Conservation (phyloP, 2,888 invertebrate species). For the Epinotia demarniana region DNA sequence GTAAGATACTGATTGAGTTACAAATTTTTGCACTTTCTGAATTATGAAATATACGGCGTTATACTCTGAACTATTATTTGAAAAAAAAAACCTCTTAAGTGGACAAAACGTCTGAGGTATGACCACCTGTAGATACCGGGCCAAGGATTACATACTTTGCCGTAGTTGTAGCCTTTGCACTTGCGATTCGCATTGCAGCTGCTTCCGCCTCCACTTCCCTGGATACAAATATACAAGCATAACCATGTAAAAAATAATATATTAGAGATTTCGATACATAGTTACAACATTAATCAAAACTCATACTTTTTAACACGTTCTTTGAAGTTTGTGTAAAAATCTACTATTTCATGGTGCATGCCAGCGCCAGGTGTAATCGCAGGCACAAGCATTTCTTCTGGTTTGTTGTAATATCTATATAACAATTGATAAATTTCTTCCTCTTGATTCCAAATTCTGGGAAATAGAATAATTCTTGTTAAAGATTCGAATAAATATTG, state of each 20-base stretch:
- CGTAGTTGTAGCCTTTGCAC: constrained; percentile 46
- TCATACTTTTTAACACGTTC: constrained; percentile 66
- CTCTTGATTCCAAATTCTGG: constrained; percentile 74
- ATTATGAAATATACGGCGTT: too few species aligned
- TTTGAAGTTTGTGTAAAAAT: constrained; percentile 65
- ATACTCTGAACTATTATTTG: too few species aligned
- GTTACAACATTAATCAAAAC: background rate
- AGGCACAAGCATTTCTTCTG: constrained; percentile 75
- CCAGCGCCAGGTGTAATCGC: constrained; percentile 67
- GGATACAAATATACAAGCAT: background rate
- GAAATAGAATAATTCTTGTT: constrained; percentile 19
- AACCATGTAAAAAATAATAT: background rate
- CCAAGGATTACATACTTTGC: constrained; percentile 56
- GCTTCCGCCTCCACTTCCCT: constrained; percentile 59
- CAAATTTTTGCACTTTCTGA: too few species aligned
- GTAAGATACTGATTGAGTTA: too few species aligned
- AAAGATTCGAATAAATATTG: background rate
- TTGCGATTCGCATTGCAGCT: constrained; percentile 55
- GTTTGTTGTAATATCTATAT: constrained; percentile 74
- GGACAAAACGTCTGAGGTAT: background rate
- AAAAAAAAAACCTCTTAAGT: background rate
- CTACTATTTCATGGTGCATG: constrained; percentile 62
- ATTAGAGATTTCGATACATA: background rate
- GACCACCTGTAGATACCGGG: background rate
- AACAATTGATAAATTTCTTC: constrained; percentile 72